A percentile compares a stretch with the other conserved stretches of the same genome.
phyloP scores from a whole-genome alignment of 2,797 vertebrate species.

The Gorsachius magnificus region DNA sequence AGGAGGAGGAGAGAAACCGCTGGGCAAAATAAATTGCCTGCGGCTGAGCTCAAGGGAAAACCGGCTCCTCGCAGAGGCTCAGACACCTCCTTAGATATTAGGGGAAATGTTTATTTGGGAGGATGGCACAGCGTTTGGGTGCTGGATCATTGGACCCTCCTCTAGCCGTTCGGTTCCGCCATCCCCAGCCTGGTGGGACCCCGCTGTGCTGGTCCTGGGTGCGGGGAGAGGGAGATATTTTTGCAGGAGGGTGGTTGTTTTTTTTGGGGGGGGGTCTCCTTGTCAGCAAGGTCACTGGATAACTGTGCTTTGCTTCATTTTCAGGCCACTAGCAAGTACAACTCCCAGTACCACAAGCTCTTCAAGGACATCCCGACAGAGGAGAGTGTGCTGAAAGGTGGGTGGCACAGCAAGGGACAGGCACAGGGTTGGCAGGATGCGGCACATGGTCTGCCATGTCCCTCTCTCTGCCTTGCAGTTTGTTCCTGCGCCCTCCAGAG shows the following conservation, averaged over 20 bases:
- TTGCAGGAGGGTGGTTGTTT: neutral
- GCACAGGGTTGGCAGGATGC: accelerated
- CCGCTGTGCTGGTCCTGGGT: neutral
- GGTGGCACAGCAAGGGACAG: neutral
- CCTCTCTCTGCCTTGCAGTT: slow-evolving; percentile 72
- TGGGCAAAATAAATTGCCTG: slow-evolving; percentile 20
- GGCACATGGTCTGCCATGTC: neutral
- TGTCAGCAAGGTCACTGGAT: neutral
- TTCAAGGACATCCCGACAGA: slow-evolving; percentile 92
- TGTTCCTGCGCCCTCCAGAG: slow-evolving; percentile 95
- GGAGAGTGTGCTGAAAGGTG: slow-evolving; percentile 95
- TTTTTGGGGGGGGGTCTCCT: neutral
- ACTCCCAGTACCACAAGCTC: slow-evolving; percentile 95
- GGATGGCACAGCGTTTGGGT: neutral
- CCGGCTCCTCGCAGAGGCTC: neutral
- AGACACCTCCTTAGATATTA: neutral
- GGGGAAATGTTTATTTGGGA: neutral
- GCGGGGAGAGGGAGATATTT: neutral
- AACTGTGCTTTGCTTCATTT: slow-evolving; percentile 59
- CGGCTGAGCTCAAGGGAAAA: neutral
- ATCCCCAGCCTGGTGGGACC: neutral
- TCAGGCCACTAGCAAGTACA: slow-evolving; percentile 93
- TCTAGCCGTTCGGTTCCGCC: neutral
- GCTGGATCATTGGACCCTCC: neutral
- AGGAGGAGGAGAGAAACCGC: neutral